phyloP scores from a whole-genome alignment of 2,797 vertebrate species.

The Notoglanidium macrostoma region DNA sequence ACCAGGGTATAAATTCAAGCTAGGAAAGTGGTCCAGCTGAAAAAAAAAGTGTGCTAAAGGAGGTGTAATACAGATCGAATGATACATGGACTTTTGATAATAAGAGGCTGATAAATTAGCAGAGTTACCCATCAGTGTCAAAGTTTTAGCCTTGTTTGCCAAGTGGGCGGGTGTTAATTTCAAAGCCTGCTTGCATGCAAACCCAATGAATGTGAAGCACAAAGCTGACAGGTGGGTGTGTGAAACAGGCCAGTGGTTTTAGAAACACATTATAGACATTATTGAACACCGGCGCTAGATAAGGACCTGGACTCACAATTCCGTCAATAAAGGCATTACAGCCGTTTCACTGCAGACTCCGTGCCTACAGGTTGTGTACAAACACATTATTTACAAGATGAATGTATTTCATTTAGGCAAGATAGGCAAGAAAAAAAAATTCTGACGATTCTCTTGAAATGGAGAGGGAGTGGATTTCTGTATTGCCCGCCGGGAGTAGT shows the following conservation, averaged over 20 bases:
- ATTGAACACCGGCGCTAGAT: neutral
- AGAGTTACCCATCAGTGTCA: neutral
- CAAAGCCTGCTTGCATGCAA: neutral
- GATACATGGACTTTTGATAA: neutral
- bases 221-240: conserved; percentile 9
- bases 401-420: neutral
- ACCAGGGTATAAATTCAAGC: neutral
- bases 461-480: neutral
- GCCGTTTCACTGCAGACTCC: no score
- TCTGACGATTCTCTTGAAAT: neutral
- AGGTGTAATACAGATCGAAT: no score
- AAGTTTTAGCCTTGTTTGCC: neutral
- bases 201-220: neutral
- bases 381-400: neutral
- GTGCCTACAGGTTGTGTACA: neutral
- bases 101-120: neutral
- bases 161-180: conserved; percentile 4
- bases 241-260: conserved; percentile 3
- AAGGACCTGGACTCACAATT: neutral
- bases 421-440: neutral
- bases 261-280: conserved; percentile 5
- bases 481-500: neutral
- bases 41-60: neutral
- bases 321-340: neutral
- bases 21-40: neutral